Evolutionary conservation across 2,113 vertebrate species (phyloP), one percentile per base, ranked within the genome.

Genomic region (Stercorarius parasiticus): DNA sequence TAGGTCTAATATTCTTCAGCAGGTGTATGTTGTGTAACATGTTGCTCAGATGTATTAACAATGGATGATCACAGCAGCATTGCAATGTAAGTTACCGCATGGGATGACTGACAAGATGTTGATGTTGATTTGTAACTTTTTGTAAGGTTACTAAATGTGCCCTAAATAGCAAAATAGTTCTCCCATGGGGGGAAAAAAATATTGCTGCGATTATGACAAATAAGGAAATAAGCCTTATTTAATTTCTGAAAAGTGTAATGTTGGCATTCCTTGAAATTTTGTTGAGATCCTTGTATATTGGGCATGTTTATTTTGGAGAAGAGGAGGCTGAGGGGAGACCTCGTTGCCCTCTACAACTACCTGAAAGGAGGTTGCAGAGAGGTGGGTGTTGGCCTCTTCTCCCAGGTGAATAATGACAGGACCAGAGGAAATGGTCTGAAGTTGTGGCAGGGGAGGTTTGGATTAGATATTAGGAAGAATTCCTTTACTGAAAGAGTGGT

Each of bases 161-260:
- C 23, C 8, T 89, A 55, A 74, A 61, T 13, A 91, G 25, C 42
- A 90, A 74, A 74, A 38, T 62, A 50, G 17, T 89, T 70, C 21
- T n/a, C n/a, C 40, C 2, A 1, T 13, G 23, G 22, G n/a, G 34
- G 14, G 14, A 10, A 4, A 21, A n/a, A 17, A n/a, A n/a, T 23
- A 50, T 8, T 87, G 6, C 32, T 53, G 32, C 12, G 15, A 36
- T 73, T 15, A 26, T 64, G 77, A 38, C 32, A 83, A 81, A 23
- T 32, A 29, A 7, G 23, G 43, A 67, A 82, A 59, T 62, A 80
- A 82, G 21, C 15, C 82, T 26, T 77, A 65, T 45, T 88, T 88
- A 30, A 40, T 67, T 93, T 88, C 47, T 91, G 20, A 17, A 4
- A 83, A 80, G 16, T 22, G 8, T 86, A n/a, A 83, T 6, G 9